Evolutionary conservation across 2,113 vertebrate species (phyloP).

Genomic region (Ictalurus furcatus): DNA sequence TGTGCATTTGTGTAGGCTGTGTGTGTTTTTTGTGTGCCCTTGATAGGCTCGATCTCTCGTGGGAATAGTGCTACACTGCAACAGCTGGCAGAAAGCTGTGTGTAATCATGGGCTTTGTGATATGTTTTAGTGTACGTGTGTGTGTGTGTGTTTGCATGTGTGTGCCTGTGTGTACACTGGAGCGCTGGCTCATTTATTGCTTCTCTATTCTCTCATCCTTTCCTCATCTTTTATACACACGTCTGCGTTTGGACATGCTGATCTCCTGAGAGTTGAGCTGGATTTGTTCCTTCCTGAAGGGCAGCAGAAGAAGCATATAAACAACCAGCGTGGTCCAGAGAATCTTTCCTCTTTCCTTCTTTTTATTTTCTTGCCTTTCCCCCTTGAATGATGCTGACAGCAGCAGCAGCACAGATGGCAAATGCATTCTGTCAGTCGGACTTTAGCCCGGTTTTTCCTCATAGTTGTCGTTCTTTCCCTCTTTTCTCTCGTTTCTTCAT

Average conservation of each 20-base stretch:
- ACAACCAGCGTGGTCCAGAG: neutral
- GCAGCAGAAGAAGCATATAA: neutral
- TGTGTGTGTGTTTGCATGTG: neutral
- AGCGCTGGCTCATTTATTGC: conserved; percentile 6
- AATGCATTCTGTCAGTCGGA: conserved; percentile 34
- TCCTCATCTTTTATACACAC: neutral
- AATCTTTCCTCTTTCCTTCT: neutral
- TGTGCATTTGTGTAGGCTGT: neutral
- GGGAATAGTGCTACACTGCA: conserved; percentile 18
- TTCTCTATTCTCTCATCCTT: neutral
- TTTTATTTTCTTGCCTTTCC: neutral
- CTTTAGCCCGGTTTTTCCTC: neutral
- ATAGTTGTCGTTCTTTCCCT: neutral
- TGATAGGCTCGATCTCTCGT: neutral
- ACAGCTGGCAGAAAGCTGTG: conserved; percentile 48
- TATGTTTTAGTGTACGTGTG: conserved; percentile 35
- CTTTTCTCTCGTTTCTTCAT: neutral
- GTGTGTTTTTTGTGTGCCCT: conserved; percentile 5
- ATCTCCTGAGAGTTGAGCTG: conserved; percentile 24
- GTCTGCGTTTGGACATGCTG: neutral
- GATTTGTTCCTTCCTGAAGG: conserved; percentile 29
- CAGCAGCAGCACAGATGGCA: conserved; percentile 33
- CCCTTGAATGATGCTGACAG: neutral
- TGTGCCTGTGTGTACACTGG: neutral
- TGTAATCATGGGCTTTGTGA: conserved; percentile 47